Evolutionary conservation across 2,888 invertebrate species (phyloP).

Genomic region (Pterobdella sp.): DNA sequence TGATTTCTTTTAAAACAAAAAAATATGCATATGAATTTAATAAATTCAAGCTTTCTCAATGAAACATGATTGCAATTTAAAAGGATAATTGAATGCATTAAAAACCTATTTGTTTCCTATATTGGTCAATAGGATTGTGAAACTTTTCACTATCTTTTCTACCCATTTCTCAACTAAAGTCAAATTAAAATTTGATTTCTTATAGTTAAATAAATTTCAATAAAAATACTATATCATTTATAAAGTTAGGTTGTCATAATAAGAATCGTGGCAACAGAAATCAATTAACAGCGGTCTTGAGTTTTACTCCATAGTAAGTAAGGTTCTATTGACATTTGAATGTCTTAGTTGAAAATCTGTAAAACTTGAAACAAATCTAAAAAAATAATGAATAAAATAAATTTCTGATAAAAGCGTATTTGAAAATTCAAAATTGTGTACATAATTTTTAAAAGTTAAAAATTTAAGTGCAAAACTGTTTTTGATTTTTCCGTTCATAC

Average conservation of each 20-base stretch:
- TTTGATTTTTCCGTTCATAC: too few species aligned
- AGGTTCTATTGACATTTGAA: too few species aligned
- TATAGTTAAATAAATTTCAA: not conserved
- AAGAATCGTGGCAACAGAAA: not conserved
- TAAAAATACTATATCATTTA: not conserved
- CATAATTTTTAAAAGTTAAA: too few species aligned
- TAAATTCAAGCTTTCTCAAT: not conserved
- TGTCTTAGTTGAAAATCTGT: too few species aligned
- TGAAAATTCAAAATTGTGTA: too few species aligned
- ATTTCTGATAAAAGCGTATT: too few species aligned
- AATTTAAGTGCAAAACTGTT: too few species aligned
- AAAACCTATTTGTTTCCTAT: constrained; percentile 14
- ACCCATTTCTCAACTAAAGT: not conserved
- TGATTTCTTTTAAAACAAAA: not conserved
- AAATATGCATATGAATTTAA: not conserved
- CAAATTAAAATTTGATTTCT: not conserved
- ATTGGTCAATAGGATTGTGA: constrained; percentile 9
- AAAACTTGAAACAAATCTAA: too few species aligned
- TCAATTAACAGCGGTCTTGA: too few species aligned
- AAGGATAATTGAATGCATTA: not conserved
- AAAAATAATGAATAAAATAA: too few species aligned
- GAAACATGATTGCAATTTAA: not conserved
- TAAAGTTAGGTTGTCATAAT: not conserved
- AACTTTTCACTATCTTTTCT: constrained; percentile 7
- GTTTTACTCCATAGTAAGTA: too few species aligned